Percentiles rank a stretch among this genome's conserved stretches.
phyloP scores from a whole-genome alignment of 2,888 invertebrate species.

The Drosophila formosana region DNA sequence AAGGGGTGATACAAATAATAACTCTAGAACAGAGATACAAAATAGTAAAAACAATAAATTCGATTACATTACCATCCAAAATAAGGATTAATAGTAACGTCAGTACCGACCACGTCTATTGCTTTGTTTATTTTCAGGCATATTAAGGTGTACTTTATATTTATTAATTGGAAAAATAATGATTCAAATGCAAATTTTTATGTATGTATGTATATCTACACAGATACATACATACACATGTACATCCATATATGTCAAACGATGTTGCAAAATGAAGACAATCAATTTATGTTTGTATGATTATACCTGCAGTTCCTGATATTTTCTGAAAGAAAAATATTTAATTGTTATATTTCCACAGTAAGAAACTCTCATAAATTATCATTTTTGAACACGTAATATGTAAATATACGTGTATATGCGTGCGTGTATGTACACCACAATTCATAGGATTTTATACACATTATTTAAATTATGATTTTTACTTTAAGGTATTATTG shows the following conservation, averaged over 20 bases:
- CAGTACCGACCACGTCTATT: too few relatives aligned
- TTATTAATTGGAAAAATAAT: too few relatives aligned
- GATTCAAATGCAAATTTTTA: too few relatives aligned
- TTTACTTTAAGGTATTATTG: background rate
- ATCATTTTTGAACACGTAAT: background rate
- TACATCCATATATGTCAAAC: conserved; percentile 1
- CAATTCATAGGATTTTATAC: background rate
- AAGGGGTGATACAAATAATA: too few relatives aligned
- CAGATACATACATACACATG: conserved; percentile 2
- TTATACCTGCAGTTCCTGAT: conserved; percentile 83
- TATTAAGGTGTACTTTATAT: too few relatives aligned
- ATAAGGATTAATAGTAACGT: too few relatives aligned
- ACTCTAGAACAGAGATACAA: too few relatives aligned
- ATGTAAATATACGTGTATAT: background rate
- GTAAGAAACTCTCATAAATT: conserved; percentile 1
- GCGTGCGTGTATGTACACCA: background rate
- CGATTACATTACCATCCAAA: too few relatives aligned
- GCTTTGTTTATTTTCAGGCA: too few relatives aligned
- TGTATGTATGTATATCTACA: background rate
- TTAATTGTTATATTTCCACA: conserved; percentile 3
- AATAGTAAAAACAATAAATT: too few relatives aligned
- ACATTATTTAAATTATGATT: background rate
- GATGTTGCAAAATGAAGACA: conserved; percentile 3
- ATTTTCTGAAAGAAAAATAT: conserved; percentile 74
- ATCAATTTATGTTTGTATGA: conserved; percentile 13